phyloP scores from a whole-genome alignment of 2,113 vertebrate genomes.

The Eclectus roratus region DNA sequence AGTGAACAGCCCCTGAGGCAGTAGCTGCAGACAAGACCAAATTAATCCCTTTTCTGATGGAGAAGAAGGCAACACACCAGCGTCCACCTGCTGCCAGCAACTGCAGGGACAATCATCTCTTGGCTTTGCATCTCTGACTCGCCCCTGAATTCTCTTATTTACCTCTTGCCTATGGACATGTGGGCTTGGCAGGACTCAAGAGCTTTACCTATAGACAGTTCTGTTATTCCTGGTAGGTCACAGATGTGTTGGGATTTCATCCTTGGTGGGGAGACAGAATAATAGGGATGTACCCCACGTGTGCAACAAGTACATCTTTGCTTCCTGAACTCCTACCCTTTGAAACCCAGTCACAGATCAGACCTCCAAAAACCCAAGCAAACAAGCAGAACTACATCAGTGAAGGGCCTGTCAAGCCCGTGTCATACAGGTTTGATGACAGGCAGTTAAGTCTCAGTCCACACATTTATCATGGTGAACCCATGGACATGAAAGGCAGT shows the following conservation, averaged over 20 bases:
- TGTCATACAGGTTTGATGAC: fast-evolving
- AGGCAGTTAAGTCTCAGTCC: neutral
- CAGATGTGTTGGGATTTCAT: neutral
- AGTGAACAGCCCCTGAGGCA: neutral
- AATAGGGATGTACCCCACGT: neutral
- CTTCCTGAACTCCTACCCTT: neutral
- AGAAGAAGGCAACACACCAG: neutral
- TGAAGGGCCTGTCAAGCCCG: neutral
- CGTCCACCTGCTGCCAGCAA: neutral
- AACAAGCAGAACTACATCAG: neutral
- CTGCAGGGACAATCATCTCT: neutral
- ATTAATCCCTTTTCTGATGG: neutral
- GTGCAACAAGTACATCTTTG: neutral
- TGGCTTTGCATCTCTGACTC: neutral
- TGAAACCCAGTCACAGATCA: neutral
- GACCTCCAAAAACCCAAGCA: neutral
- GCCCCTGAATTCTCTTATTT: neutral
- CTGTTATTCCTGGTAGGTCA: neutral
- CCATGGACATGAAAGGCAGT: fast-evolving
- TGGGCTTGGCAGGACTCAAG: neutral
- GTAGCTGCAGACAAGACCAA: neutral
- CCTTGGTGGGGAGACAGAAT: neutral
- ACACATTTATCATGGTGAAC: neutral
- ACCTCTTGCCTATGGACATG: neutral
- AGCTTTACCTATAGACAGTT: neutral